Evolutionary conservation across 53 echinoderm and acorn worm genomes (phyloP).

Genomic region (Hippasteria phrygiana): DNA sequence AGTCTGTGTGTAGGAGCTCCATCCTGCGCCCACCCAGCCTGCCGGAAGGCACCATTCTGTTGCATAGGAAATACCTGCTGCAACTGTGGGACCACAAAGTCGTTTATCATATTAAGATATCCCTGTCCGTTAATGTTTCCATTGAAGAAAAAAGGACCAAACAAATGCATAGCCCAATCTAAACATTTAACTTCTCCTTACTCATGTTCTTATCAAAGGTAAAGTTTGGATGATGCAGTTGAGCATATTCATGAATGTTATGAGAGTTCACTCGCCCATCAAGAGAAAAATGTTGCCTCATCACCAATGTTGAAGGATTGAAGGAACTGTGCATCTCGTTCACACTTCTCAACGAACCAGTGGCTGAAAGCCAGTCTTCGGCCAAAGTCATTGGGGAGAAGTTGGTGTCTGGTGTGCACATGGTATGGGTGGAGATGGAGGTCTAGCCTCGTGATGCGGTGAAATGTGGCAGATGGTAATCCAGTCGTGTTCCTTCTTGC

Average conservation of each 20-base stretch:
- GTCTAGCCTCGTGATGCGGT: slow-evolving; percentile 60
- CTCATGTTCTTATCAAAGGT: slow-evolving; percentile 60
- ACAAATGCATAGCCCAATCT: slow-evolving; percentile 57
- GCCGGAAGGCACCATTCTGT: slow-evolving; percentile 56
- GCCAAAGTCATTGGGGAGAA: slow-evolving; percentile 52
- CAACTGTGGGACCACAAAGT: slow-evolving; percentile 45
- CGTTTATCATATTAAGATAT: slow-evolving; percentile 58
- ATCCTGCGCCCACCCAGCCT: slow-evolving; percentile 59
- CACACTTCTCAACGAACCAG: slow-evolving; percentile 45
- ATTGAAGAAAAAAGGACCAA: slow-evolving; percentile 44
- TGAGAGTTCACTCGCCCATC: slow-evolving; percentile 60
- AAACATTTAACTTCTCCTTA: slow-evolving; percentile 51
- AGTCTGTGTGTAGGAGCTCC: too few species aligned
- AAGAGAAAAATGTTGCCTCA: slow-evolving; percentile 63
- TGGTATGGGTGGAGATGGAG: slow-evolving; percentile 64
- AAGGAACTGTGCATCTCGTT: slow-evolving; percentile 56
- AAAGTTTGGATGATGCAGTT: slow-evolving; percentile 45
- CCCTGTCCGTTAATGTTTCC: slow-evolving; percentile 48
- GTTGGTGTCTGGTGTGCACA: slow-evolving; percentile 50
- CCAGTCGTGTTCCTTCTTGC: slow-evolving; percentile 56
- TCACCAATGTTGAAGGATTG: slow-evolving; percentile 56
- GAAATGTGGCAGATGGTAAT: slow-evolving; percentile 50
- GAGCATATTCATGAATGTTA: slow-evolving; percentile 48
- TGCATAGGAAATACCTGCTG: slow-evolving; percentile 55
- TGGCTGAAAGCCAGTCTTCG: slow-evolving; percentile 47